Evolutionary conservation across 2,113 vertebrate species (phyloP).

Genomic region (Lepidothrix coronata): DNA sequence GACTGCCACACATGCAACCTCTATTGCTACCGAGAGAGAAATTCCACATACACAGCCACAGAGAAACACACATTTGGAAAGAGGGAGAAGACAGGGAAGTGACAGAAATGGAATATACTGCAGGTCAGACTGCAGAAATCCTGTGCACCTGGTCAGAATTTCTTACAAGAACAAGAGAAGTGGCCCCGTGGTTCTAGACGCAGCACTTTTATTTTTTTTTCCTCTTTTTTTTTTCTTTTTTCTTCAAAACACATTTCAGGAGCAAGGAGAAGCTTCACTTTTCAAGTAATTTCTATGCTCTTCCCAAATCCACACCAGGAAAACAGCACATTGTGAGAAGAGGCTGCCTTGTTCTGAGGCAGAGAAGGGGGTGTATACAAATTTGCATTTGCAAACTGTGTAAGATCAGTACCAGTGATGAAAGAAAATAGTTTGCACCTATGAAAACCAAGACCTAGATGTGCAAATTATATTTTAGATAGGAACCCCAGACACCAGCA

Average conservation of each 20-base stretch:
- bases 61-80: not conserved
- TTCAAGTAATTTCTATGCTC: not conserved
- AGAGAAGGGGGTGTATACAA: not conserved
- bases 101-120: not conserved
- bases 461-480: not conserved
- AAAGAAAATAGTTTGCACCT: not conserved
- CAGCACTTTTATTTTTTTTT: too few species aligned
- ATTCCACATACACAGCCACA: not conserved
- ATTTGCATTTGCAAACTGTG: not conserved
- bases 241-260: not conserved
- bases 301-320: not conserved
- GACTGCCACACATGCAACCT: not conserved
- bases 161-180: accelerated
- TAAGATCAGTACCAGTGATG: not conserved
- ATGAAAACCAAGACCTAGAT: not conserved
- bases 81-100: not conserved
- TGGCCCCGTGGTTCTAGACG: not conserved
- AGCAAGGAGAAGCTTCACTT: not conserved
- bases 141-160: not conserved
- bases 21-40: accelerated
- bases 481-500: not conserved
- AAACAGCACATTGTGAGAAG: not conserved
- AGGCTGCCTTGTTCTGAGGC: not conserved
- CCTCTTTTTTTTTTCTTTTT: not conserved
- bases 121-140: not conserved